Conservation (phyloP, 2,888 invertebrate species). For the Hydriomena furcata region DNA sequence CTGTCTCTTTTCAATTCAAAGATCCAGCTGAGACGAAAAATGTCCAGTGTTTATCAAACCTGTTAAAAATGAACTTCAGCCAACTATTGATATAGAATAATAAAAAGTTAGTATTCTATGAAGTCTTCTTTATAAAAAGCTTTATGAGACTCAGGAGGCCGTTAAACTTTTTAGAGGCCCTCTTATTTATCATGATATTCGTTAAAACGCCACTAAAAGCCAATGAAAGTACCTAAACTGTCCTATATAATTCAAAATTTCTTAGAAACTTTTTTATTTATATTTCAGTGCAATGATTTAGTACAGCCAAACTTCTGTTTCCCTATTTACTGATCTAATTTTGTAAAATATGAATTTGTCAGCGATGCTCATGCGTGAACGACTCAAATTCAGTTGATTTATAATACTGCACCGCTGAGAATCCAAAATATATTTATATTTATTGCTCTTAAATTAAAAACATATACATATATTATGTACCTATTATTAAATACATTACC, state of each 20-base stretch:
- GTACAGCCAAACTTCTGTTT: too few relatives aligned
- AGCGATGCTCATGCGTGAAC: too few relatives aligned
- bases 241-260: neutral
- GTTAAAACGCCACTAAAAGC: slow-evolving; percentile 35
- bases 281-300: too few relatives aligned
- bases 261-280: too few relatives aligned
- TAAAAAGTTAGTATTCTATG: slow-evolving; percentile 34
- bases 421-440: too few relatives aligned
- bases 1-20: slow-evolving; percentile 25
- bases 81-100: slow-evolving; percentile 27
- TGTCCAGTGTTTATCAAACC: slow-evolving; percentile 31
- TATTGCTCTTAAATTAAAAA: slow-evolving; percentile 8
- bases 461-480: slow-evolving; percentile 3
- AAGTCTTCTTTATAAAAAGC: slow-evolving; percentile 54
- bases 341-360: too few relatives aligned
- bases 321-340: too few relatives aligned
- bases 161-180: slow-evolving; percentile 38
- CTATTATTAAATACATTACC: too few relatives aligned
- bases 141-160: slow-evolving; percentile 53
- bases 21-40: slow-evolving; percentile 23
- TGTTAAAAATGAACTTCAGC: slow-evolving; percentile 29
- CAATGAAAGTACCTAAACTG: slow-evolving; percentile 35
- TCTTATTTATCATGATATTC: slow-evolving; percentile 35
- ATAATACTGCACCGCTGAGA: too few relatives aligned
- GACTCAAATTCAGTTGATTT: too few relatives aligned